Base-by-base conservation (phyloP, 2,797 vertebrate genomes). In the Rachycentron canadum region DNA sequence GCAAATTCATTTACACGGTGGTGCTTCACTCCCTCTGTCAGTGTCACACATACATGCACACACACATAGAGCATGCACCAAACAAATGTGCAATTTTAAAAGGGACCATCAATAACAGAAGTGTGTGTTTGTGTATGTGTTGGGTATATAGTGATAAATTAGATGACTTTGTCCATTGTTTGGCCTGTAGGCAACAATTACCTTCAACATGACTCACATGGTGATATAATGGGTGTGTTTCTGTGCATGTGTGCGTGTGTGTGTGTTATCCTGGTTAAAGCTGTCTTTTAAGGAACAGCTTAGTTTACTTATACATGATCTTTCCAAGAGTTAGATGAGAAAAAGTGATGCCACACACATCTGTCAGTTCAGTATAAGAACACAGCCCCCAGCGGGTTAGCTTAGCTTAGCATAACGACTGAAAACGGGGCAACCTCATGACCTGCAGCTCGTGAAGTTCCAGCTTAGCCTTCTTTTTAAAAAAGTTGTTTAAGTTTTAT, bases 131-230 rank as follows among this genome's bases (percentile, higher is more conserved):
- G 41, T n/a, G n/a, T n/a, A n/a, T n/a, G n/a, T n/a, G 75, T 67
- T 69, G 66, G 36, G 5, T 68, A 32, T 60, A 87, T 78, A 69
- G 21, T 80, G 86, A 91, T 88, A 21, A 81, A 92, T 88, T 73
- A 65, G 21, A 76, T 68, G 34, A 77, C 73, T 28, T 60, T 81
- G 78, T 74, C 77, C 66, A 53, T 13, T 71, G 71, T 82, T 80
- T 78, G 59, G 73, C 53, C 45, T 53, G 50, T 65, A 79, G 69
- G 53, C 75, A 69, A 72, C 60, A 71, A 86, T 90, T 82, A 76
- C 57, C 53, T 80, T 81, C 21, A 56, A 78, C 77, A 83, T 78
- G 81, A 76, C 41, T 81, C 78, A 69, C 55, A 57, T 8, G 28
- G 56, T 68, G 50, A 45, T 19, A 45, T 21, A 45, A 17, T 45